Evolutionary conservation across 2,888 invertebrate genomes (phyloP).

Genomic region (Dioctria rufipes): DNA sequence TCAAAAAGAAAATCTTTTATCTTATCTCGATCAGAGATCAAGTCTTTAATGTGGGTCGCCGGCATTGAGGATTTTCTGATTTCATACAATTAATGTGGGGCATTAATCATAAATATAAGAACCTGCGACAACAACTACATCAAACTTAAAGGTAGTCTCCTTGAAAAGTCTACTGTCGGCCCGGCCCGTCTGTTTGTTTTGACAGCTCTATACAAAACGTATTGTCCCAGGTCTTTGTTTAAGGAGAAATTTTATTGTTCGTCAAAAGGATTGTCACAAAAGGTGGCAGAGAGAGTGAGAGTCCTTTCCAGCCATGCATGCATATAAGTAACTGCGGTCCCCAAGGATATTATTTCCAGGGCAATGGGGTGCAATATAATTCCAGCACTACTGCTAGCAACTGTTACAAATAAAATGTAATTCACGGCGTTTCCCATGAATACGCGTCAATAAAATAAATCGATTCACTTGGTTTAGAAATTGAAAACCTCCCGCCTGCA

Average conservation of each 20-base stretch:
- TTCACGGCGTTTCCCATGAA: conserved; percentile 44
- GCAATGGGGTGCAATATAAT: conserved; percentile 31
- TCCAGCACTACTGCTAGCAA: conserved; percentile 16
- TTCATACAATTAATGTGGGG: conserved; percentile 34
- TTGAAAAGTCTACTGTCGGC: conserved; percentile 4
- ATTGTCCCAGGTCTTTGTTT: conserved; percentile 51
- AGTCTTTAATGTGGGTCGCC: conserved; percentile 42
- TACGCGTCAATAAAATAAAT: conserved; percentile 46
- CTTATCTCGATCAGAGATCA: conserved; percentile 43
- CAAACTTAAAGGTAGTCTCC: conserved; percentile 1
- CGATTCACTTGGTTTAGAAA: conserved; percentile 23
- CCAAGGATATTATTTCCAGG: conserved; percentile 11
- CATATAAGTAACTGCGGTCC: background rate
- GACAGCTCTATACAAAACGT: conserved; percentile 43
- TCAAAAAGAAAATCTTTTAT: conserved; percentile 27
- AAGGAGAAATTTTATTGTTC: conserved; percentile 48
- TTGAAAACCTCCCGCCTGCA: conserved; percentile 14
- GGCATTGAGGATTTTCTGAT: conserved; percentile 8
- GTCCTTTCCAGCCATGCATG: background rate
- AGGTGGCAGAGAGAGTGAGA: conserved; percentile 46
- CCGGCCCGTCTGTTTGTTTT: conserved; percentile 51
- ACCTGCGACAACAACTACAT: conserved; percentile 34
- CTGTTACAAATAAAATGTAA: conserved; percentile 41
- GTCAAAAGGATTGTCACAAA: conserved; percentile 38
- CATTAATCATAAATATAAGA: conserved; percentile 35